Base-by-base conservation (phyloP, 2,888 invertebrate genomes). In the Tortricodes alternella region DNA sequence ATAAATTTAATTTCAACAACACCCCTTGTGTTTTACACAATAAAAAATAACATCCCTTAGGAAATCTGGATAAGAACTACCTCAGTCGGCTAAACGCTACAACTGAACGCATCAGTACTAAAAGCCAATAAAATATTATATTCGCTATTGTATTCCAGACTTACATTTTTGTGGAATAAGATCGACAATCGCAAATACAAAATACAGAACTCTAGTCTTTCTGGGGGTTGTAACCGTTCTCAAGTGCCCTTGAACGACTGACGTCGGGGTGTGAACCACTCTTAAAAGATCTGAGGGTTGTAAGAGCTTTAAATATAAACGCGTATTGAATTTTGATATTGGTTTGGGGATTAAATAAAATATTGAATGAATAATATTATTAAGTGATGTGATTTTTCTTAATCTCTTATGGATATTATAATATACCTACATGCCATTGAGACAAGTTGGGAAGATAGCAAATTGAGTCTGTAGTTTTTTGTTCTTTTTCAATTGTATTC, bases 261-360 rank as follows among this genome's bases (percentile, higher is more conserved):
- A 62, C 59, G 61, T 34, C 24, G 55, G 63, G 53, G 62, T 55
- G 60, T 58, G 58, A 57, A 63, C 49, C 52, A 53, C 64, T 61
- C 61, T 55, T 38, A 37, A 52, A 57, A 56, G 53, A 38, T 53
- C 53, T 44, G 53, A 55, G 65, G 65, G 65, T 38, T 52, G 59
- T 60, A 56, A 65, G 63, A 53, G 63, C 58, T 59, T 59, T 63
- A 57, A 61, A 59, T 61, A 61, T 46, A 58, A 46, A 43, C 23
- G 48, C 13, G 43, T 57, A 51, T 59, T 59, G 52, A 59, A 59
- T 51, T 52, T 53, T 53, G 43, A 46, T 53, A 44, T 57, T 65
- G 62, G 60, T 59, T 53, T 59, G 61, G n/a, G 52, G 49, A 50
- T 51, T 53, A 32, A 56, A 53, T 55, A 52, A 55, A 60, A 55